These are phyloP conservation scores for Pseudorhiza aurosa DNA, from an alignment of 30 jellyfish, hydroid and myxozoan species.

Conservation along the genomic window DNA sequence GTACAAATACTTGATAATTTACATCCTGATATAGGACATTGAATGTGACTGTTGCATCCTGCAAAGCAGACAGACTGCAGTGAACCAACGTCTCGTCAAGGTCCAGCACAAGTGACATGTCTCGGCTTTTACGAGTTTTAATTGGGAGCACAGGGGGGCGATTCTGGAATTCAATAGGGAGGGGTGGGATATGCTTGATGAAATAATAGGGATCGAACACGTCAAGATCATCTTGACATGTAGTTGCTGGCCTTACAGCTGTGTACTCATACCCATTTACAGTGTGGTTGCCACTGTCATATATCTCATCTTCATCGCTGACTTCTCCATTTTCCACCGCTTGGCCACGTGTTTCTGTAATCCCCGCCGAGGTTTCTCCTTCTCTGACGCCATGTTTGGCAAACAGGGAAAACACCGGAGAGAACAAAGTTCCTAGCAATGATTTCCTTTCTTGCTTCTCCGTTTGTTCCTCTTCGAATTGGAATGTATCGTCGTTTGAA, in stretches of 20 bases:
- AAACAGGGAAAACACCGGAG: conserved; percentile 96
- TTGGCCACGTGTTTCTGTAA: conserved; percentile 44
- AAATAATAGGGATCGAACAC: conserved; percentile 89
- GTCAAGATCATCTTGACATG: conserved; percentile 65
- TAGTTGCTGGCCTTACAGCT: conserved; percentile 37
- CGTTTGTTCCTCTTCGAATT: conserved; percentile 4
- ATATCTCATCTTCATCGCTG: conserved; percentile 9
- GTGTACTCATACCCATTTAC: conserved; percentile 41
- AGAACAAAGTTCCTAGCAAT: conserved; percentile 85
- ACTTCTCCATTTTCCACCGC: conserved; percentile 17
- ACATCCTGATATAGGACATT: conserved; percentile 85
- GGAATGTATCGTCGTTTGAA: neutral
- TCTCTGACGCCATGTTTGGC: conserved; percentile 64
- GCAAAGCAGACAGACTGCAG: conserved; percentile 86
- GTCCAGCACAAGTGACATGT: conserved; percentile 88
- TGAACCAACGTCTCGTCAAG: conserved; percentile 98
- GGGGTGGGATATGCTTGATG: conserved; percentile 87
- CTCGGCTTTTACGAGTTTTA: conserved; percentile 89
- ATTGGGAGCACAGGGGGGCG: conserved; percentile 90
- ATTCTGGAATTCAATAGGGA: conserved; percentile 62
- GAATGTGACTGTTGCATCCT: conserved; percentile 86
- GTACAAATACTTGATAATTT: conserved; percentile 82
- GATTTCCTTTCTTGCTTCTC: conserved; percentile 71
- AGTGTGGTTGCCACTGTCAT: conserved; percentile 16
- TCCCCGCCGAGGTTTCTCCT: conserved; percentile 46